These are phyloP conservation scores for Oryctolagus cuniculus DNA, from an alignment of 2,113 vertebrate genomes.

Conservation along the genomic window DNA sequence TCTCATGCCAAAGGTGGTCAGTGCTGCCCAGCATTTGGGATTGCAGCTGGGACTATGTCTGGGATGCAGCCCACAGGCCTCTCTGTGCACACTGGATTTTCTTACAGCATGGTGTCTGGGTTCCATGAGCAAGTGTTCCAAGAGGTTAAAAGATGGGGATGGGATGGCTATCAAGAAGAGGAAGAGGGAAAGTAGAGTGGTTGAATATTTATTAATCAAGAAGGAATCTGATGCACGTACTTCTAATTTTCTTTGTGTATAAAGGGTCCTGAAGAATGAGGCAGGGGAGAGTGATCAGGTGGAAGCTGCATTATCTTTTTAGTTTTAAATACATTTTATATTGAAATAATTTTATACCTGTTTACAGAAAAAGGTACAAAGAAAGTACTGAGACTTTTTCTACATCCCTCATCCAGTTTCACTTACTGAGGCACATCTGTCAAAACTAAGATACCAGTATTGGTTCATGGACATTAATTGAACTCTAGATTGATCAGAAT, in stretches of 20 bases:
- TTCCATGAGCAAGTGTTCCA: background rate
- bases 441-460: background rate
- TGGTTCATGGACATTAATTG: background rate
- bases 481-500: background rate
- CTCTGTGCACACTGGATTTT: background rate
- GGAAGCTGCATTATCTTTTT: background rate
- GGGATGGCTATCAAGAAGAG: background rate
- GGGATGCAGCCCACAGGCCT: background rate
- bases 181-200: background rate
- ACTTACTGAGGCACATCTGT: background rate
- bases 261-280: background rate
- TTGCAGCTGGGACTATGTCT: background rate
- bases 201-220: conserved; percentile 1
- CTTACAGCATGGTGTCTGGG: background rate
- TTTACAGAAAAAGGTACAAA: background rate
- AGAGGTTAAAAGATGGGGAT: background rate
- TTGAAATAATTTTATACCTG: background rate
- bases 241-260: background rate
- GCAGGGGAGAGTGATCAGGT: background rate
- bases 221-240: background rate
- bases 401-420: background rate
- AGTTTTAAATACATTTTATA: background rate
- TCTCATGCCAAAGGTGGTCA: no score
- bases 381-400: background rate
- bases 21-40: background rate